Base-by-base conservation (phyloP, 2,797 vertebrate species). In the Amblyopsis hoosieri region DNA sequence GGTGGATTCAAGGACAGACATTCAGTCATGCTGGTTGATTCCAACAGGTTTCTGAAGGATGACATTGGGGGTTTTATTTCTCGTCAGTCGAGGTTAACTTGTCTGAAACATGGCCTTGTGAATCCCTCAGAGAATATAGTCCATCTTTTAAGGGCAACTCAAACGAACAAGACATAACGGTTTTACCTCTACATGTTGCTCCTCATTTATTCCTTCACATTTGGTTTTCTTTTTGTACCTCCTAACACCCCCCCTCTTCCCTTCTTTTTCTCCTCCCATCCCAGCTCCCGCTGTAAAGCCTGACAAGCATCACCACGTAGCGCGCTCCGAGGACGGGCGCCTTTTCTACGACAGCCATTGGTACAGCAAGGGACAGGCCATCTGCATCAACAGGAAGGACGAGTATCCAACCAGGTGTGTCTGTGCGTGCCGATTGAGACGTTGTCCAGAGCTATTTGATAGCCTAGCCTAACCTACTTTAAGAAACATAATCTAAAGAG, bases 321-420 rank as follows among this genome's bases (percentile, higher is more conserved):
- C 95, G 11, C 93, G 94, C 71, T 97, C 95, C 0, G 97, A 99
- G 89, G 98, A 99, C 17, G 97, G 97, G 50, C 94, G 94, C 45
- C 93, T 99, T 13, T 97, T 96, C 87, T 99, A 99, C 56, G 94
- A 99, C 66, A 97, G 96, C 61, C 96, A 99, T 71, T 99, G 97
- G 96, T 99, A 97, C 84, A 93, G 93, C 79, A 94, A 96, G 67
- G 97, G 97, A 66, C 97, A 99, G 73, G 92, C 93, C 3, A 99
- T 99, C 91, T 97, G 94, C 68, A 99, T 99, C 87, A 96, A 98
- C 92, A 96, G 95, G 84, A 99, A 98, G 90, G 98, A 99, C 64
- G 97, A 99, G 76, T 96, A 92, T 86, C 97, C 97, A 54, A 96
- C 95, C 65, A 98, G 96, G 98, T 92, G 63, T 29, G 82, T 71